phyloP scores from a whole-genome alignment of 23 tunicate genomes.

The Styela plicata region DNA sequence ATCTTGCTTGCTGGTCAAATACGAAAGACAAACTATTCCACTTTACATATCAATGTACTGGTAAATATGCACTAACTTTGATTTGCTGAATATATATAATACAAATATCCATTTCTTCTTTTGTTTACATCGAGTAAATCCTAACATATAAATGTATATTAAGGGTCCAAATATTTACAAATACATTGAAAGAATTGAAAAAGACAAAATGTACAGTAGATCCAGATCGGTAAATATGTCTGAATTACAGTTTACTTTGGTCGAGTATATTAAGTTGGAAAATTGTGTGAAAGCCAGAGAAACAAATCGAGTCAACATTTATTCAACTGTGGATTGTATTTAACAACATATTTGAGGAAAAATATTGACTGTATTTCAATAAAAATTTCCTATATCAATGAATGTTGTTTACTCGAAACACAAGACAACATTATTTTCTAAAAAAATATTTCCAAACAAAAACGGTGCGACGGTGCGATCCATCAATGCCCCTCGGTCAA shows the following conservation, averaged over 20 bases:
- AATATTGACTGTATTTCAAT: constrained; percentile 61
- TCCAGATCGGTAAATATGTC: neutral
- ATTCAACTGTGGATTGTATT: constrained; percentile 29
- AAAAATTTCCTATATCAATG: constrained; percentile 30
- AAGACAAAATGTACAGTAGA: neutral
- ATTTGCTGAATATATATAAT: constrained; percentile 5
- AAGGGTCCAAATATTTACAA: neutral
- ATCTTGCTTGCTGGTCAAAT: constrained; percentile 36
- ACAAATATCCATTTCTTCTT: neutral
- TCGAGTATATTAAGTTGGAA: neutral
- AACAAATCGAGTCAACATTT: constrained; percentile 51
- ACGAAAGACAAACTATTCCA: constrained; percentile 33
- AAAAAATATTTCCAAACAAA: no score
- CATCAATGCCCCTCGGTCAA: no score
- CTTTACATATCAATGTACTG: constrained; percentile 11
- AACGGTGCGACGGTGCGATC: no score
- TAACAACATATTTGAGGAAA: constrained; percentile 66
- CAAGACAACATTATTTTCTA: no score
- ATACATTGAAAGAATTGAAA: neutral
- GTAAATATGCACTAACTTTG: constrained; percentile 27
- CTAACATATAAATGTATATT: neutral
- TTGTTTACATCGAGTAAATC: neutral
- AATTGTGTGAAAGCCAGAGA: constrained; percentile 32
- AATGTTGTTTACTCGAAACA: constrained; percentile 24
- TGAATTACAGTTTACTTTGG: neutral